Conservation (phyloP, 2,888 invertebrate species). For the Uropetala carovei region DNA sequence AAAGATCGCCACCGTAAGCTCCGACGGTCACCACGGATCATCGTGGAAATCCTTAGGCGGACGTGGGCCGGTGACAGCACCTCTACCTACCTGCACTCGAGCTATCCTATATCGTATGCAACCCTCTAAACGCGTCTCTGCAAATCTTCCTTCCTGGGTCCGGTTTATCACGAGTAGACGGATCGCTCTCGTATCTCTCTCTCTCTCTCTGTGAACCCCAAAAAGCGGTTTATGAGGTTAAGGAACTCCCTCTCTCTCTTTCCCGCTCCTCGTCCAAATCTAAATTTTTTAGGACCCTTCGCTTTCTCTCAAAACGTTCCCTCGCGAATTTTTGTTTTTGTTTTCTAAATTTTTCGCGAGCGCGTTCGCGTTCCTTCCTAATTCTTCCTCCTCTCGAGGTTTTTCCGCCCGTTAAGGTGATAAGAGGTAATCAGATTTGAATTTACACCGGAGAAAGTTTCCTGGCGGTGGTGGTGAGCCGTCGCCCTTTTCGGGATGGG, state of each 20-base stretch:
- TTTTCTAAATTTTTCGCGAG: neutral
- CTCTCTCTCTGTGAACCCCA: too few relatives aligned
- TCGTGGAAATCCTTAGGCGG: neutral
- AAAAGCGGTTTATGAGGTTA: too few relatives aligned
- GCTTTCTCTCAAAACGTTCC: neutral
- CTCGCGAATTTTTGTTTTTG: neutral
- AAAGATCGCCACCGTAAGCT: neutral
- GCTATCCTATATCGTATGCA: neutral
- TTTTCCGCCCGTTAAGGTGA: slow-evolving; percentile 32
- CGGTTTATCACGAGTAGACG: too few relatives aligned
- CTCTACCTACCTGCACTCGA: neutral
- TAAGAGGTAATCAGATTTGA: slow-evolving; percentile 43
- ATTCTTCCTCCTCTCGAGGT: neutral
- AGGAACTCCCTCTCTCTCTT: neutral
- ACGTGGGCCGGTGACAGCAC: neutral
- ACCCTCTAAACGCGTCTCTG: neutral
- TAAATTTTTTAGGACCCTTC: neutral
- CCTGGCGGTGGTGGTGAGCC: neutral
- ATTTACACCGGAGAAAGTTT: slow-evolving; percentile 13
- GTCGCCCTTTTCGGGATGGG: too few relatives aligned
- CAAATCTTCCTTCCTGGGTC: too few relatives aligned
- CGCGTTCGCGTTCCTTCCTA: neutral
- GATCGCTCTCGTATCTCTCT: too few relatives aligned
- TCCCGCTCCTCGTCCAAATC: neutral
- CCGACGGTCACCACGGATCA: slow-evolving; percentile 8